Conservation (phyloP, 2,888 invertebrate species). For the Myopa tessellatipennis region DNA sequence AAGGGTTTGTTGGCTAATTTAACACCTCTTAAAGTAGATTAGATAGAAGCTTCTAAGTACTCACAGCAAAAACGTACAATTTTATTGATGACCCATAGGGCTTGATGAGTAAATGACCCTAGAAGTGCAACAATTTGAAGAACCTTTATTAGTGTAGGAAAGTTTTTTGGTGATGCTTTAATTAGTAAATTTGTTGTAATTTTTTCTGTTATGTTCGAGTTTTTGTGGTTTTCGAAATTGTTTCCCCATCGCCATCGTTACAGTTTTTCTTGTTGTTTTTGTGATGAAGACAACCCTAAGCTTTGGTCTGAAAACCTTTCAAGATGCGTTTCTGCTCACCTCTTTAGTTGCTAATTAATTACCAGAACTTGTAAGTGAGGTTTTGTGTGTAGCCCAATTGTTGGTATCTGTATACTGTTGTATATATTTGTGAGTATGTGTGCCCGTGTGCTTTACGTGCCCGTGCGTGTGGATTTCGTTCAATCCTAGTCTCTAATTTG, state of each 20-base stretch:
- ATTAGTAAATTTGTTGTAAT: no score
- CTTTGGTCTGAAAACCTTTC: not conserved
- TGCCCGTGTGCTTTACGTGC: not conserved
- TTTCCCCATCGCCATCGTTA: no score
- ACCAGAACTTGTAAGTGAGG: no score
- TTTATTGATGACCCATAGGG: no score
- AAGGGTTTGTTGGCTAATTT: not conserved
- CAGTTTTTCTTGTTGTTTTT: no score
- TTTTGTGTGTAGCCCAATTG: no score
- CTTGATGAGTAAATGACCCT: no score
- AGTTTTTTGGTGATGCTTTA: no score
- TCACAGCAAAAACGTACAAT: no score
- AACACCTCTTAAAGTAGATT: not conserved
- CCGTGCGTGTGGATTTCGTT: not conserved
- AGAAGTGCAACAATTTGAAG: no score
- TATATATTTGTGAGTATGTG: not conserved
- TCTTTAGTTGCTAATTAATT: not conserved
- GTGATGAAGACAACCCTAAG: not conserved
- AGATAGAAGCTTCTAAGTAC: not conserved
- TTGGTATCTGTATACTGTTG: not conserved
- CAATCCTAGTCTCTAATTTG: not conserved
- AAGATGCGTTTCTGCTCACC: not conserved
- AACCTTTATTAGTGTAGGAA: no score
- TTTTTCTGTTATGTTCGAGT: not conserved
- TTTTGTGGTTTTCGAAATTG: not conserved